These are phyloP conservation scores for Dicrostonyx torquatus DNA, from an alignment of 2,797 vertebrate genomes.

Conservation along the genomic window DNA sequence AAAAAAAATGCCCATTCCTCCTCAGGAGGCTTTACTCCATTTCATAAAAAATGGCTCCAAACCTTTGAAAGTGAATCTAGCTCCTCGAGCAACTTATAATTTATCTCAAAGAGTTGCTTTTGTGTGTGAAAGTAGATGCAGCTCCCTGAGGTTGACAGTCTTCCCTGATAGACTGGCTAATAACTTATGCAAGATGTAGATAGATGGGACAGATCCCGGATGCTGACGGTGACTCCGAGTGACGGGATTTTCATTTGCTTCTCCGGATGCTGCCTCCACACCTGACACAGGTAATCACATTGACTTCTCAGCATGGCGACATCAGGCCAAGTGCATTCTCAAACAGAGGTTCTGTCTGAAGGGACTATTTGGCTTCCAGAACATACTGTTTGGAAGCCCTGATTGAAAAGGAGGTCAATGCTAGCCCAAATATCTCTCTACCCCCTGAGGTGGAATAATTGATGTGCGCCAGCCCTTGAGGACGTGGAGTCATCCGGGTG, in stretches of 20 bases:
- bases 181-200: slow-evolving; percentile 48
- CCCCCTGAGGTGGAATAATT: slow-evolving; percentile 73
- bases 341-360: slow-evolving; percentile 62
- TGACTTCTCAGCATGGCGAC: slow-evolving; percentile 66
- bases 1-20: slow-evolving; percentile 4
- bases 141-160: slow-evolving; percentile 32
- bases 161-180: slow-evolving; percentile 46
- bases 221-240: slow-evolving; percentile 1
- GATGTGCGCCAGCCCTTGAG: slow-evolving; percentile 63
- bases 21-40: slow-evolving; percentile 27
- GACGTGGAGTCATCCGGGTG: slow-evolving; percentile 69
- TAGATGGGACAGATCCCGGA: slow-evolving; percentile 20
- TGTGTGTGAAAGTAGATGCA: slow-evolving; percentile 4
- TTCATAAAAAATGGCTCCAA: slow-evolving; percentile 61
- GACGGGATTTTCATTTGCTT: slow-evolving; percentile 29
- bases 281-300: slow-evolving; percentile 68
- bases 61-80: slow-evolving; percentile 60
- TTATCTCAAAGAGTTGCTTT: slow-evolving; percentile 50
- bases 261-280: slow-evolving; percentile 27
- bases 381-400: slow-evolving; percentile 29
- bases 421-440: slow-evolving; percentile 62
- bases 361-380: slow-evolving; percentile 68
- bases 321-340: slow-evolving; percentile 47
- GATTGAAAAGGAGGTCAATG: slow-evolving; percentile 70
- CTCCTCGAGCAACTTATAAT: slow-evolving; percentile 54